Evolutionary conservation across 2,888 invertebrate genomes (phyloP).

Genomic region (Parasteatoda lunata): DNA sequence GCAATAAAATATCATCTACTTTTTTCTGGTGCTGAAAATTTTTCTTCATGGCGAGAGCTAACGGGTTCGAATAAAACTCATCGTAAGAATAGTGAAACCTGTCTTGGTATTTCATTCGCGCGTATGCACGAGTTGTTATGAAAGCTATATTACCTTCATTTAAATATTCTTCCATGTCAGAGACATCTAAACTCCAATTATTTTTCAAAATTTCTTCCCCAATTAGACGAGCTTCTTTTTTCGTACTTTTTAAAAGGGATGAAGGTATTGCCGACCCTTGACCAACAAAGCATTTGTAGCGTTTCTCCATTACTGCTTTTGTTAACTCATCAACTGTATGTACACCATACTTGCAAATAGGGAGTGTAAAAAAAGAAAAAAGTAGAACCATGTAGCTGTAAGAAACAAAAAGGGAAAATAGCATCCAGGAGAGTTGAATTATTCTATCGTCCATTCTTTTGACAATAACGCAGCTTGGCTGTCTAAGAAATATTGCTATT

Average conservation of each 20-base stretch:
- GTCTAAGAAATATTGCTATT: neutral
- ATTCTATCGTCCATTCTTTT: neutral
- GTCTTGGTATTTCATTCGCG: neutral
- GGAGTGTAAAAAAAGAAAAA: neutral
- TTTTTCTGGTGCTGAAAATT: neutral
- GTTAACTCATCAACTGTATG: neutral
- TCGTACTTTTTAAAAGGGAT: neutral
- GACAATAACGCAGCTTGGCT: neutral
- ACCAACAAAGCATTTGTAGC: neutral
- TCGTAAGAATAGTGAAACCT: neutral
- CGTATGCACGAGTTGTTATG: neutral
- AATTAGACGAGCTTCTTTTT: neutral
- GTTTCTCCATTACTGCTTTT: neutral
- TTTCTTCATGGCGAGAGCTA: neutral
- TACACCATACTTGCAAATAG: neutral
- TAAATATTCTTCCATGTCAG: neutral
- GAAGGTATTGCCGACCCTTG: neutral
- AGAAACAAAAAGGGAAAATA: neutral
- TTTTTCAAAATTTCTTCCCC: neutral
- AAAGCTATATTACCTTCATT: neutral
- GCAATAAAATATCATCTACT: neutral
- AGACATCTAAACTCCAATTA: neutral
- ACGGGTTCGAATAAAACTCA: neutral
- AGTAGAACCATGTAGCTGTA: neutral
- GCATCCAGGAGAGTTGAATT: neutral